Evolutionary conservation across 2,113 vertebrate genomes (phyloP), one percentile per base, ranked within the genome.

Genomic region (Hoplias malabaricus): DNA sequence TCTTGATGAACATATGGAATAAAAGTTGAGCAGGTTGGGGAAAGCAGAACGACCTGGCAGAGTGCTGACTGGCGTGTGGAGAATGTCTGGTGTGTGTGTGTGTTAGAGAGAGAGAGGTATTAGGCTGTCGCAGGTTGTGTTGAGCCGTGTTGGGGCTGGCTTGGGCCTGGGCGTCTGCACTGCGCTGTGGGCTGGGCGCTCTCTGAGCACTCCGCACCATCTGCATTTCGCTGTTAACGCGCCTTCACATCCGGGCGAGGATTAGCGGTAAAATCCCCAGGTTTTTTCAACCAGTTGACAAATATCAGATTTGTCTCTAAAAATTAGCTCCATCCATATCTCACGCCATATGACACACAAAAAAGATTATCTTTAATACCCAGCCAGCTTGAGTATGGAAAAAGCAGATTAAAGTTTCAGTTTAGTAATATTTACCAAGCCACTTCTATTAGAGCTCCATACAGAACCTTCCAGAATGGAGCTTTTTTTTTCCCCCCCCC

Each of bases 291-390:
- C 89, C 90, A 85, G 90, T 94, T 94, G 92, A 94, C 92, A 92
- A 93, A 93, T 94, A 94, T 93, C 92, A 93, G 93, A 94, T 94
- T 92, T 94, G 92, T 93, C 91, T 93, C 87, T 86, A 91, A 92
- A 93, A 93, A 93, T 94, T 88, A 93, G 91, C 91, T 91, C 87
- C 87, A 91, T 93, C 92, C 87, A 92, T 92, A 92, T 92, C 92
- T 90, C 82, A 43, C 82, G 77, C 92, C 91, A 90, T 93, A 92
- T 92, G 91, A 94, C 91, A 93, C 91, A 92, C 91, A 92, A 80
- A 93, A 93, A 84, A 92, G 91, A 93, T 93, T 92, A 94, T 88
- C 90, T 86, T 81, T 93, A 93, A 94, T 93, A 93, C 91, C 90
- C 91, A 71, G 88, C 84, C 89, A 91, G 92, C 92, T 93, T 93